Evolutionary conservation across 2,113 vertebrate genomes (phyloP).

Genomic region (Triplophysa rosa): DNA sequence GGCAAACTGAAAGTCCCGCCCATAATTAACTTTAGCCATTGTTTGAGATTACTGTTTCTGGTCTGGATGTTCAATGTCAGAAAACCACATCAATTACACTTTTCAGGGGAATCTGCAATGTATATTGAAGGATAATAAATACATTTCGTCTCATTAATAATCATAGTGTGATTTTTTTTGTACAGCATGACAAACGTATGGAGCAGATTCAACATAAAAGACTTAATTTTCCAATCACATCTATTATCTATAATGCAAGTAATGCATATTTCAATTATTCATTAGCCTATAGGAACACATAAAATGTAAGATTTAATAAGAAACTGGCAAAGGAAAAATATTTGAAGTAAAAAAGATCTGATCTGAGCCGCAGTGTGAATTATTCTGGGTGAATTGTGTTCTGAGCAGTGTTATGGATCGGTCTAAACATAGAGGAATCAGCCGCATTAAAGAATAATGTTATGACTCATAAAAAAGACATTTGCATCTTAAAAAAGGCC

Average conservation of each 20-base stretch:
- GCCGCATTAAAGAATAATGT: conserved; percentile 19
- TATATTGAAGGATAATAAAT: too few species aligned
- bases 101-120: too few species aligned
- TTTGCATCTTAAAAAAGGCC: conserved; percentile 46
- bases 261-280: conserved; percentile 67
- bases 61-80: too few species aligned
- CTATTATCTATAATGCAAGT: conserved; percentile 69
- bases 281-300: conserved; percentile 60
- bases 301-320: conserved; percentile 57
- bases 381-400: not conserved
- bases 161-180: too few species aligned
- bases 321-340: conserved; percentile 37
- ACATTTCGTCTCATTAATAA: too few species aligned
- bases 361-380: not conserved
- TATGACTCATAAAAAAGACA: conserved; percentile 34
- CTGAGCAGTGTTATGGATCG: not conserved
- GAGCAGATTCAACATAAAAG: not conserved
- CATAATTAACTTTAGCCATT: too few species aligned
- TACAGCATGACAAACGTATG: not conserved
- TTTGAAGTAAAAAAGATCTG: conserved; percentile 4
- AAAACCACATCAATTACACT: too few species aligned
- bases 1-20: too few species aligned
- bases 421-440: conserved; percentile 6
- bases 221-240: conserved; percentile 54
- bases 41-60: too few species aligned